phyloP scores from a whole-genome alignment of 2,797 vertebrate genomes.

The Lepus oiostolus region DNA sequence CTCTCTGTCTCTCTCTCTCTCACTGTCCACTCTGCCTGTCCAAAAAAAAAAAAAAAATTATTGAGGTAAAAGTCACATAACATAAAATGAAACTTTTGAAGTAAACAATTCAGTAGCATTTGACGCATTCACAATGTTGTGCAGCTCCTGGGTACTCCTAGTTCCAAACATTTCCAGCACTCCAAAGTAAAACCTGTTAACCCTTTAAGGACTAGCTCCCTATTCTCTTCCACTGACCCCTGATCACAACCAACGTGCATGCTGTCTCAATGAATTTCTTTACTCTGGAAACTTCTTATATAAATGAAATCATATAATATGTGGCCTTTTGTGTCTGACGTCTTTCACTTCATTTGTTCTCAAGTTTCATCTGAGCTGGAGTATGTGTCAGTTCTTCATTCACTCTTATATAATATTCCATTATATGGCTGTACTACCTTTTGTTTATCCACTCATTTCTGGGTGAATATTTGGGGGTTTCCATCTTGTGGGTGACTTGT shows the following conservation, averaged over 20 bases:
- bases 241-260: neutral
- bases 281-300: neutral
- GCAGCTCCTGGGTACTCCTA: neutral
- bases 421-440: neutral
- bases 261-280: neutral
- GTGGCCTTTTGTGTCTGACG: neutral
- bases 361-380: neutral
- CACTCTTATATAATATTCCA: neutral
- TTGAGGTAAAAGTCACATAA: neutral
- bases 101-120: neutral
- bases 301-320: neutral
- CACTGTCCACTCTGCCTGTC: no score
- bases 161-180: neutral
- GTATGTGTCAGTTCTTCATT: neutral
- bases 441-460: no score
- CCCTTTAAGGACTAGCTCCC: neutral
- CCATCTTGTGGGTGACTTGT: no score
- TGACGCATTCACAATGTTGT: neutral
- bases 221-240: neutral
- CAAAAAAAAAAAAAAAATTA: neutral
- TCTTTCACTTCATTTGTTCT: neutral
- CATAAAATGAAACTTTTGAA: neutral
- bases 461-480: no score
- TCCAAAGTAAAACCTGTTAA: neutral
- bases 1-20: no score